Conservation (phyloP, 2,888 invertebrate species). For the Protula sp. region DNA sequence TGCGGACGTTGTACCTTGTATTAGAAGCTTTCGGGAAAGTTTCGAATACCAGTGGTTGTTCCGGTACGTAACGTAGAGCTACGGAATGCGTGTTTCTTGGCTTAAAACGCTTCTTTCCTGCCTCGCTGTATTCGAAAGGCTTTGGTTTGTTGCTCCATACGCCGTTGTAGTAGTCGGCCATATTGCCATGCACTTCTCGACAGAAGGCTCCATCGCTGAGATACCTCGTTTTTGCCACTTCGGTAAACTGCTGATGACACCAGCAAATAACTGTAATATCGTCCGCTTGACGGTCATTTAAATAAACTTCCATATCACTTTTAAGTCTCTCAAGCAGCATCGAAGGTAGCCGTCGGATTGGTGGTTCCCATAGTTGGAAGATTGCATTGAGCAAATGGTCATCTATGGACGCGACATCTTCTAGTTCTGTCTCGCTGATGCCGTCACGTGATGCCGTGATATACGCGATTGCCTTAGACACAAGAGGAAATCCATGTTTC, state of each 20-base stretch:
- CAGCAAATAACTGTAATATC: slow-evolving; percentile 15
- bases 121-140: slow-evolving; percentile 8
- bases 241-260: slow-evolving; percentile 15
- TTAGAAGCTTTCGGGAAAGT: slow-evolving; percentile 12
- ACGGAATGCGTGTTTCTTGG: not conserved
- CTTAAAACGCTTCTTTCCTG: slow-evolving; percentile 3
- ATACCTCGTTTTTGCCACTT: slow-evolving; percentile 18
- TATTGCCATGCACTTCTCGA: slow-evolving; percentile 15
- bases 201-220: slow-evolving; percentile 7
- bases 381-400: slow-evolving; percentile 14
- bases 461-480: slow-evolving; percentile 14
- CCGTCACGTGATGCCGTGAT: slow-evolving; percentile 15
- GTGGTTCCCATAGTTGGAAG: slow-evolving; percentile 15
- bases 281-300: slow-evolving; percentile 13
- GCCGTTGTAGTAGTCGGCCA: slow-evolving; percentile 22
- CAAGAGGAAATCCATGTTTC: slow-evolving; percentile 15
- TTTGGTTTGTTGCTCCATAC: slow-evolving; percentile 19
- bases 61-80: slow-evolving; percentile 18
- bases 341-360: slow-evolving; percentile 15
- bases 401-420: slow-evolving; percentile 16
- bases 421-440: slow-evolving; percentile 14
- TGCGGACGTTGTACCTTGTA: slow-evolving; percentile 19
- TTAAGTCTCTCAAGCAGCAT: slow-evolving; percentile 9
- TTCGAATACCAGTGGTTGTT: slow-evolving; percentile 18
- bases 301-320: slow-evolving; percentile 11